Percentiles rank a stretch among this genome's conserved stretches.
These are phyloP conservation scores for Galaxias olidus DNA, from an alignment of 2,797 vertebrate species.

Conservation along the genomic window DNA sequence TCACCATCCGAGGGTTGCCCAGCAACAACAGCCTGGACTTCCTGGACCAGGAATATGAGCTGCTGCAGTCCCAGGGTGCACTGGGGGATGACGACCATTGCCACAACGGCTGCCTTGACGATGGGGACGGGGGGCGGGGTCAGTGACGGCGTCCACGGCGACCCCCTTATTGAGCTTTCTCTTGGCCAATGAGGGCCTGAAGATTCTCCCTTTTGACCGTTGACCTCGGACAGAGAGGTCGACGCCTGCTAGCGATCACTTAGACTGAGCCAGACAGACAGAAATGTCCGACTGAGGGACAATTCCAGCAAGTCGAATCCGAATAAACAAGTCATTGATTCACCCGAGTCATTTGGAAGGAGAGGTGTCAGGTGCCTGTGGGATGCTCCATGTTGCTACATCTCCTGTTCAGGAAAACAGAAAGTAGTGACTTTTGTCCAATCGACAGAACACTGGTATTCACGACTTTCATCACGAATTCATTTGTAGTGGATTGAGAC, in stretches of 20 bases:
- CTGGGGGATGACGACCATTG: conserved; percentile 75
- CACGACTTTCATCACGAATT: conserved; percentile 45
- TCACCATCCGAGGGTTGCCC: conserved; percentile 93
- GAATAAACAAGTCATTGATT: conserved; percentile 47
- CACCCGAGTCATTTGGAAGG: conserved; percentile 17
- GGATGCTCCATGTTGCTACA: conserved; percentile 60
- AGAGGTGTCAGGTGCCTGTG: conserved; percentile 10
- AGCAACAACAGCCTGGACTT: conserved; percentile 99
- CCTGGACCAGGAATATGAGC: conserved; percentile 91
- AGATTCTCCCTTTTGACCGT: conserved; percentile 48
- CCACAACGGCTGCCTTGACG: conserved; percentile 85
- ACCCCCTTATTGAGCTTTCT: conserved; percentile 32
- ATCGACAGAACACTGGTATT: conserved; percentile 56
- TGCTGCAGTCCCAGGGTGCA: conserved; percentile 78
- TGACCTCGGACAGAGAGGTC: conserved; percentile 43
- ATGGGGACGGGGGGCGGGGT: conserved; percentile 61
- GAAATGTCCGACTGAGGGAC: conserved; percentile 38
- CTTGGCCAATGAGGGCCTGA: conserved; percentile 56
- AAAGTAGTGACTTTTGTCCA: conserved; percentile 51
- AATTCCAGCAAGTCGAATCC: conserved; percentile 44
- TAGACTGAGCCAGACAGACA: conserved; percentile 58
- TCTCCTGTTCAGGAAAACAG: conserved; percentile 56
- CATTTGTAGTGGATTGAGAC: conserved; percentile 48
- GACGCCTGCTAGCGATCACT: conserved; percentile 51
- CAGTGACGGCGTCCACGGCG: conserved; percentile 58